Base-by-base conservation (phyloP, 2,888 invertebrate species). In the Gisinianus flammeolus region DNA sequence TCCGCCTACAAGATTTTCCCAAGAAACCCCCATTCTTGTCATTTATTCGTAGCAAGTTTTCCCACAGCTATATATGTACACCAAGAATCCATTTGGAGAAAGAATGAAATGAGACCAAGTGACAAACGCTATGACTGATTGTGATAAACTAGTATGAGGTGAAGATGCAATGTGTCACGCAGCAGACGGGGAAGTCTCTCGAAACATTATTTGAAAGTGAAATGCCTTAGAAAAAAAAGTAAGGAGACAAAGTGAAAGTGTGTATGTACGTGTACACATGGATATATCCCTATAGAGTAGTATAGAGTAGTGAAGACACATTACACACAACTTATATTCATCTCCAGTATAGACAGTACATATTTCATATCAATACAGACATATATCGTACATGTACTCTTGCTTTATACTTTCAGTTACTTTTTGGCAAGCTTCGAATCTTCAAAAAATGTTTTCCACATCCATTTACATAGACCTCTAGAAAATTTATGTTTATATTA, bases 111-210 rank as follows among this genome's bases (percentile, higher is more conserved):
- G 64, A 62, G 62, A 73, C 33, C 62, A 74, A 62, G 64, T 74
- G 64, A 74, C 72, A 73, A 26, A 31, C 4, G 8, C 64, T 64
- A 74, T 74, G 73, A 74, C 73, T 74, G 73, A 74, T 74, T 64
- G 73, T 64, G 73, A 73, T 62, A 73, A 74, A 74, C 33, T 74
- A 74, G 62, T 19, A 22, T 0, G 68, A 76, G 76, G 68, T 77
- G 71, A 71, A 72, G 72, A 64, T 77, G 72, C 52, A 72, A 77
- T 71, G 44, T 72, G 71, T 77, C 72, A 77, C 24, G 68, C 2
- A 33, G 31, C n/a, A 70, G 31, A 35, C 35, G 28, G 31, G 28
- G 26, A 26, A 58, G 22, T 58, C 8, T 6, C 56, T 62, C 2
- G 4, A 71, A 30, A 24, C 10, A 35, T 26, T 26, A 56, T 58